Percentiles rank a stretch among this genome's conserved stretches.
phyloP scores from a whole-genome alignment of 2,113 vertebrate genomes.

The Neolamprologus toae region DNA sequence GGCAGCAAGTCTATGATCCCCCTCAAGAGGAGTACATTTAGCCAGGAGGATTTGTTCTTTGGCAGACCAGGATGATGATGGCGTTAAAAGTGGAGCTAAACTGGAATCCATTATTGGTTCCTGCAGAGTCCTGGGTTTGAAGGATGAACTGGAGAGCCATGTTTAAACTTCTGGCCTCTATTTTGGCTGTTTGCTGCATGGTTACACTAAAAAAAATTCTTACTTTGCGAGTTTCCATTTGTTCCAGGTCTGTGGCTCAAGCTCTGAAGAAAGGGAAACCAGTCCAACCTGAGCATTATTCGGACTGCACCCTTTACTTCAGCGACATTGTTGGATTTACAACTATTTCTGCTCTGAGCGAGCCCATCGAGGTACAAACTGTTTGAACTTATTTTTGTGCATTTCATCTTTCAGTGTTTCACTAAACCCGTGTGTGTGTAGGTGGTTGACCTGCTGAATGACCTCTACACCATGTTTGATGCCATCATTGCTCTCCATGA shows the following conservation, averaged over 20 bases:
- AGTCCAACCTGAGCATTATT: slow-evolving; percentile 79
- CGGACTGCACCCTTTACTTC: slow-evolving; percentile 82
- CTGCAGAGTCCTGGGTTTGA: not conserved
- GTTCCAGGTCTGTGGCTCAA: slow-evolving; percentile 77
- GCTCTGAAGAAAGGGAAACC: slow-evolving; percentile 79
- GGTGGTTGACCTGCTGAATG: slow-evolving; percentile 81
- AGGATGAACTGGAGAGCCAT: fast-evolving
- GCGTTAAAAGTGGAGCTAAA: not conserved
- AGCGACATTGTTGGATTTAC: slow-evolving; percentile 88
- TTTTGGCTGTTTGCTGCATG: fast-evolving
- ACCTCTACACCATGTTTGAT: slow-evolving; percentile 85
- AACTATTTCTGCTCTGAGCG: slow-evolving; percentile 85
- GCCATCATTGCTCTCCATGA: slow-evolving; percentile 84
- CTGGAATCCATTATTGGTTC: not conserved
- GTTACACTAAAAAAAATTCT: not conserved
- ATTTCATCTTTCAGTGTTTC: not conserved
- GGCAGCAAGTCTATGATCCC: not conserved
- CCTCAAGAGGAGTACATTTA: not conserved
- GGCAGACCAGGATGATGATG: not conserved
- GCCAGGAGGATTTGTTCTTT: not conserved
- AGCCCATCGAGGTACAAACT: slow-evolving; percentile 79
- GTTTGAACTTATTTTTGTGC: fast-evolving
- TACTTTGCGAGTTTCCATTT: fast-evolving
- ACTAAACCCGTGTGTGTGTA: not conserved
- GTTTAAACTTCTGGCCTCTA: not conserved